phyloP scores from a whole-genome alignment of 2,888 invertebrate species.

The Synanthedon tipuliformis region DNA sequence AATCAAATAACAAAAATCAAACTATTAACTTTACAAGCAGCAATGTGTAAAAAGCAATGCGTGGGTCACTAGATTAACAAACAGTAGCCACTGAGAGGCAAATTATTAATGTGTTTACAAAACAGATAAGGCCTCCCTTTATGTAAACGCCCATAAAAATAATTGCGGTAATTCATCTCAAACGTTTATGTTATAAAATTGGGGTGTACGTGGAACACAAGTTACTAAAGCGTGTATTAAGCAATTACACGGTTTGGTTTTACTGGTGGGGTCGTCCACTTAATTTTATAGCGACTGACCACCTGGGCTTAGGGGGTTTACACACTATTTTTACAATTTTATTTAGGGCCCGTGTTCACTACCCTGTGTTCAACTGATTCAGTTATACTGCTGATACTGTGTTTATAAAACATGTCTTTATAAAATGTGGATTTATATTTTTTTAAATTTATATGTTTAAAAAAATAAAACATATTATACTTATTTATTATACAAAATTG shows the following conservation, averaged over 20 bases:
- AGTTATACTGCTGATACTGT: no score
- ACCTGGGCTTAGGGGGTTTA: constrained; percentile 1
- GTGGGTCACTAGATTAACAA: constrained; percentile 15
- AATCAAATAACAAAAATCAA: no score
- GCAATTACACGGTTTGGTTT: constrained; percentile 24
- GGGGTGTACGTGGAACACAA: constrained; percentile 16
- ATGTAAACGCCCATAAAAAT: constrained; percentile 43
- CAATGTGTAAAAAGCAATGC: constrained; percentile 28
- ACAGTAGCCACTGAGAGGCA: constrained; percentile 24
- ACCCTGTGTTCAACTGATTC: no score
- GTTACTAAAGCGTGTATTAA: constrained; percentile 15
- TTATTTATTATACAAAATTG: no score
- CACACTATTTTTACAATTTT: no score
- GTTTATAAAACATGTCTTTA: no score
- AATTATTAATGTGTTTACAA: constrained; percentile 47
- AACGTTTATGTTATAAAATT: constrained; percentile 36
- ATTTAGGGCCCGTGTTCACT: no score
- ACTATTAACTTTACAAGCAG: no score
- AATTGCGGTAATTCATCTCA: constrained; percentile 55
- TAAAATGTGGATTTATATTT: no score
- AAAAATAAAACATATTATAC: no score
- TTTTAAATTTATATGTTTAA: no score
- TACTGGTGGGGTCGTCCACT: constrained; percentile 10
- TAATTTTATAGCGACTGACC: constrained; percentile 1
- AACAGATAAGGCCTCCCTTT: constrained; percentile 35